Evolutionary conservation across 2,888 invertebrate species (phyloP).

Genomic region (Zootermopsis nevadensis): DNA sequence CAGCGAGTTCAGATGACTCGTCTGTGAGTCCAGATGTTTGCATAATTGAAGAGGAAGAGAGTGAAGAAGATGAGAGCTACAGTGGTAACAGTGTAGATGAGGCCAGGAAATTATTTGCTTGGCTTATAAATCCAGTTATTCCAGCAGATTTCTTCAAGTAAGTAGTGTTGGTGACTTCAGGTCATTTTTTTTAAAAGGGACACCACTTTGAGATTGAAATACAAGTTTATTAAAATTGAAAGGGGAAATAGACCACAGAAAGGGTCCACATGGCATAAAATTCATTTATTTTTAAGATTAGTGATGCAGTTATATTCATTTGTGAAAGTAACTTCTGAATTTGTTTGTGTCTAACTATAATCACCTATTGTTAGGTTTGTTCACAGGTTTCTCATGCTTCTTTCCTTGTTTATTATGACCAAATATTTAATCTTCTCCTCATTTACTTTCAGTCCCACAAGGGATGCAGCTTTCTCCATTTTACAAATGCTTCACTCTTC

Average conservation of each 20-base stretch:
- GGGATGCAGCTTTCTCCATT: too few species aligned
- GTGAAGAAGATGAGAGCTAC: conserved; percentile 62
- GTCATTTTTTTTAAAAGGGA: not conserved
- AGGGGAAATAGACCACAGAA: not conserved
- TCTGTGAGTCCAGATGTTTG: conserved; percentile 34
- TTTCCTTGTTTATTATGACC: too few species aligned
- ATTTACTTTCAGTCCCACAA: too few species aligned
- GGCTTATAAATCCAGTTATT: conserved; percentile 77
- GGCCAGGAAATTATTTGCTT: conserved; percentile 74
- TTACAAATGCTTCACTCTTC: too few species aligned
- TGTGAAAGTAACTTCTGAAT: too few species aligned
- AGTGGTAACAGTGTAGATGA: conserved; percentile 68
- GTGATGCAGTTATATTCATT: too few species aligned
- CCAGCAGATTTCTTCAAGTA: conserved; percentile 71
- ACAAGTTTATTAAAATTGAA: not conserved
- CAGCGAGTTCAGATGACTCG: not conserved
- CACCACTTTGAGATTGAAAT: not conserved
- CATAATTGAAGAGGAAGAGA: conserved; percentile 58
- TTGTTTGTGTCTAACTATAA: too few species aligned
- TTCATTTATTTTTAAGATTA: not conserved
- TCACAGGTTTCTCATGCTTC: too few species aligned
- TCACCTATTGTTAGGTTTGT: too few species aligned
- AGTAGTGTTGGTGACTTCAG: conserved; percentile 49
- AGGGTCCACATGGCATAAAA: not conserved
- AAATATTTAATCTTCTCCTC: too few species aligned